Evolutionary conservation across 2,888 invertebrate species (phyloP), one percentile per base, ranked within the genome.

Genomic region (Punctoribates punctum): DNA sequence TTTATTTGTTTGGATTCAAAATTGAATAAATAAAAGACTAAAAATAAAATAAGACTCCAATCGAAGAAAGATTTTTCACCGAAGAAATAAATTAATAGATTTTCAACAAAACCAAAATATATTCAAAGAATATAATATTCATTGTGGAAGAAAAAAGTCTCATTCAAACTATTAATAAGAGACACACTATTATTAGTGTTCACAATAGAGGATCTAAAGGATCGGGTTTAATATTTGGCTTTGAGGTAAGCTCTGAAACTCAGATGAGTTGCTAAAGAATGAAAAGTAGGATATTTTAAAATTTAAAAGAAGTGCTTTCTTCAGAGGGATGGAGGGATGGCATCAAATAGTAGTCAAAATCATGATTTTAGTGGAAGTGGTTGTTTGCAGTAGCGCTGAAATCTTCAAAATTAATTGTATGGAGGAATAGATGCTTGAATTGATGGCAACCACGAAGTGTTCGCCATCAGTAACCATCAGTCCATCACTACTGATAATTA

Each of bases 391-490:
- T 65, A 65, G 65, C 65, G 29, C 57, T 34, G 34, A 34, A 34
- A 8, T 34, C 8, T 34, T 65, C 20, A 65, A 6, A 38, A 34
- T 20, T 65, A 65, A 65, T 65, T 38, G 65, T 65, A 65, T 38
- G 15, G 29, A 29, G 25, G 29, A 6, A 15, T 29, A n/a, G 1
- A 13, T 11, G 29, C 34, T 29, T 65, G 65, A 29, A 65, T 65
- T n/a, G 65, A 65, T 65, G 65, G 34, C 38, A 65, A 65, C 65
- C 65, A 65, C 65, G 65, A 65, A 65, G 65, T 65, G 65, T 65
- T 65, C 65, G 20, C 57, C 57, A 57, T 57, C 57, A 57, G 25
- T 57, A 57, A 57, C 65, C 65, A 65, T 65, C 65, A 65, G 65
- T 65, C 65, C 65, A 65, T 65, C 65, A 51, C n/a, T 15, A n/a